Evolutionary conservation across 2,797 vertebrate species (phyloP), one percentile per base, ranked within the genome.

Genomic region (Pipistrellus kuhlii): DNA sequence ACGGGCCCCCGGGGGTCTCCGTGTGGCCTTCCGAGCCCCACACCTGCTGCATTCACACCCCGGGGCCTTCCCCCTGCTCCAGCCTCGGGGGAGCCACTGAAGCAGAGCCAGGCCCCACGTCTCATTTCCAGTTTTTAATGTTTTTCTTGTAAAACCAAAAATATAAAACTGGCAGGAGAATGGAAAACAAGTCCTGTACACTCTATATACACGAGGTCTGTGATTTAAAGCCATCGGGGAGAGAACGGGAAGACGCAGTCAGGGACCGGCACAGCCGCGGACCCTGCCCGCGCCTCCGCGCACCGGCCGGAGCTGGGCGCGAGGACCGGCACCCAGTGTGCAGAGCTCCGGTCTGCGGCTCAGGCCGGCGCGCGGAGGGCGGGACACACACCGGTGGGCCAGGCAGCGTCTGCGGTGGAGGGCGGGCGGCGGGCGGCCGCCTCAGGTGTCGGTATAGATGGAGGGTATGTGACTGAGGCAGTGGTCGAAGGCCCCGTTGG

Each of bases 381-480:
- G 69, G 91, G 59, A 14, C 44, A 44, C 82, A 59, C 82, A 59
- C 12, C 0, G n/a, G 88, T 0, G 21, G 90, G 66, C 20, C 9
- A 48, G 55, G 69, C 1, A 44, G 89, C 35, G 15, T 72, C 71
- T 5, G 57, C 9, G 14, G 27, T 5, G 55, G 62, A 38, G 55
- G n/a, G 35, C 0, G 1, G 55, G 48, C 12, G 0, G 38, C 38
- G 73, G 59, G 6, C 0, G 25, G 6, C 0, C 23, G 35, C 92
- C 85, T 98, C 98, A 99, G 97, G 99, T 99, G 96, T 99, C 99
- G 0, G 99, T 99, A 97, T 99, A 99, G 98, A 99, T 98, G 51
- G 99, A 99, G 48, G 99, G 99, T 96, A 99, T 99, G 98, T 99
- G 99, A 98, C 98, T 99, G 98, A 99, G 98, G 98, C 99, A 99